Base-by-base conservation (phyloP, 2,888 invertebrate species). In the Eudasyphora cyanicolor region DNA sequence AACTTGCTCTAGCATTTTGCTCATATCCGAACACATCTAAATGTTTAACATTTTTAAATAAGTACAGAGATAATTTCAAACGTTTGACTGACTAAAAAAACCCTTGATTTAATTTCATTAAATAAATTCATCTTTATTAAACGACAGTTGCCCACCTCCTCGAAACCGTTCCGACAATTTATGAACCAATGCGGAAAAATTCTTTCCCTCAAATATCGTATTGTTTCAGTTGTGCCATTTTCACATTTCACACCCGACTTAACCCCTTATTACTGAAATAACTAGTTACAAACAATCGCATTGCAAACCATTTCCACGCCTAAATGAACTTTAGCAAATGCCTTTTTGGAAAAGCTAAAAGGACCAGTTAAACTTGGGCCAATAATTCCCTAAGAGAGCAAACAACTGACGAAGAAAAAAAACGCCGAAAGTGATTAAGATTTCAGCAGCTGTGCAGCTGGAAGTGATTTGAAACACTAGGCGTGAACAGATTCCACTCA, bases 381-480 rank as follows among this genome's bases (percentile, higher is more conserved):
- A 83, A 83, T 80, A 77, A 54, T 83, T 54, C 70, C 70, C 69
- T n/a, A 51, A 24, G 19, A 76, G 19, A 35, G 21, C 32, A 64
- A 76, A 64, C 24, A 21, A 12, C 51, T 17, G 54, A 54, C 49
- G 7, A 45, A 54, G 57, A 83, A 1, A 35, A 35, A 70, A 27
- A 32, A 4, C 10, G 24, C 42, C 17, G 74, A 80, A 80, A 84
- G 80, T 81, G 80, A 84, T 84, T 84, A 84, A 84, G 80, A 81
- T 78, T 84, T 76, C 78, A 84, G 73, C 83, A 84, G 83, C 80
- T 84, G 80, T 78, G 78, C n/a, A n/a, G n/a, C n/a, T 49, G 70
- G 27, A 74, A 77, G 75, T 77, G 80, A 80, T 83, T 83, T 80
- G 62, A 42, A 73, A 70, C 49, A 42, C n/a, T 19, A 54, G 57